Base-by-base conservation (phyloP, 2,797 vertebrate genomes). In the Staurois parvus region DNA sequence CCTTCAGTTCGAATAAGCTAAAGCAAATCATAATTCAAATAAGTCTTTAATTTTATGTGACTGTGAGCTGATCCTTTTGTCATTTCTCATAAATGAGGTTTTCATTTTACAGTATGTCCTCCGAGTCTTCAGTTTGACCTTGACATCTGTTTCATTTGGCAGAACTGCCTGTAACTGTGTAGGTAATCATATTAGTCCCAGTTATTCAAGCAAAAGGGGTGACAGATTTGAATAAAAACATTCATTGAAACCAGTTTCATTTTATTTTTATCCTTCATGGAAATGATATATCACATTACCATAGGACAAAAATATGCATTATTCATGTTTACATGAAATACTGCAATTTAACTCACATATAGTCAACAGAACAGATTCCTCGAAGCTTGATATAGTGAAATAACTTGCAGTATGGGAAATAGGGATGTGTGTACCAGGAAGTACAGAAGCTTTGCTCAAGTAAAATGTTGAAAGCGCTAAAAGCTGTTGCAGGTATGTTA, bases 71-170 rank as follows among this genome's bases (percentile, higher is more conserved):
- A 40, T 77, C 52, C 67, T 84, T 77, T 77, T 77, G 24, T 59
- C 42, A 59, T 77, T 62, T 59, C 74, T 37, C 45, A 56, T 84
- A 77, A 62, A 26, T n/a, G 30, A 72, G 74, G 26, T 45, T 70
- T 84, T 68, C 66, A 84, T 84, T 84, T 74, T 74, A 70, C 28
- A 72, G 10, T 34, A 2, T 76, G 72, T 82, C 73, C 76, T 80
- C 56, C 72, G 79, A 82, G 52, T 64, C 48, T 66, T n/a, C 52
- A 77, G 28, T 67, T 82, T 86, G 74, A 82, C 85, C 85, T 81
- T 72, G 72, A 59, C 79, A 82, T 86, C 85, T 86, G 79, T 86
- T 86, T 82, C 62, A 82, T 82, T 86, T 86, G 79, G 79, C 73
- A 76, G 67, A 40, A 70, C 72, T 72, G 73, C 37, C 79, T 81